These are phyloP conservation scores for Sylvicola cinctus DNA, from an alignment of 2,888 invertebrate genomes.

Conservation along the genomic window DNA sequence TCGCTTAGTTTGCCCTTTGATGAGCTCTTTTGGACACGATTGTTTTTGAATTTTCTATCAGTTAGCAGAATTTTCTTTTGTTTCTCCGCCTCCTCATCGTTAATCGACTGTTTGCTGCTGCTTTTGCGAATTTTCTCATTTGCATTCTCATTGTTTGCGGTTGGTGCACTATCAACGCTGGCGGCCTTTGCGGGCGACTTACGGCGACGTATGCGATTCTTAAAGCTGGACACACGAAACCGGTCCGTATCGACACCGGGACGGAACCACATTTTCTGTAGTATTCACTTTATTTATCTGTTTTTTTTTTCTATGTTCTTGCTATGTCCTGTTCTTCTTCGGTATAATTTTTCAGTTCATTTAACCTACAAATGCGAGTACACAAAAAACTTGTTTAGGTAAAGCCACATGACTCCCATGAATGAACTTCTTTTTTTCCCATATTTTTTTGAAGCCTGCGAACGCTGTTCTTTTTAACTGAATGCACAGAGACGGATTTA, in stretches of 20 bases:
- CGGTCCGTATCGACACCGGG: constrained; percentile 9
- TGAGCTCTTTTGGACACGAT: constrained; percentile 20
- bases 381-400: too few relatives aligned
- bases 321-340: not conserved
- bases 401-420: too few relatives aligned
- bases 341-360: too few relatives aligned
- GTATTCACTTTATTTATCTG: not conserved
- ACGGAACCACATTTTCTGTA: constrained; percentile 10
- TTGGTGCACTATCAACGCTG: constrained; percentile 1
- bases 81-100: not conserved
- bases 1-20: constrained; percentile 18
- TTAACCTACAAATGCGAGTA: too few relatives aligned
- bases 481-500: too few relatives aligned
- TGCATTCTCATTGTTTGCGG: too few relatives aligned
- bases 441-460: too few relatives aligned
- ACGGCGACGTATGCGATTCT: constrained; percentile 13
- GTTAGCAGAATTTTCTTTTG: constrained; percentile 14
- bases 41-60: constrained; percentile 20
- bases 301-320: not conserved
- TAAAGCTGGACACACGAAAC: constrained; percentile 11
- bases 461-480: too few relatives aligned
- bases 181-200: constrained; percentile 8
- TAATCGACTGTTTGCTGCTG: not conserved
- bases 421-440: too few relatives aligned
- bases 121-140: not conserved